These are phyloP conservation scores for Trichonephila clavata DNA, from an alignment of 1,140 invertebrate genomes.

Conservation along the genomic window DNA sequence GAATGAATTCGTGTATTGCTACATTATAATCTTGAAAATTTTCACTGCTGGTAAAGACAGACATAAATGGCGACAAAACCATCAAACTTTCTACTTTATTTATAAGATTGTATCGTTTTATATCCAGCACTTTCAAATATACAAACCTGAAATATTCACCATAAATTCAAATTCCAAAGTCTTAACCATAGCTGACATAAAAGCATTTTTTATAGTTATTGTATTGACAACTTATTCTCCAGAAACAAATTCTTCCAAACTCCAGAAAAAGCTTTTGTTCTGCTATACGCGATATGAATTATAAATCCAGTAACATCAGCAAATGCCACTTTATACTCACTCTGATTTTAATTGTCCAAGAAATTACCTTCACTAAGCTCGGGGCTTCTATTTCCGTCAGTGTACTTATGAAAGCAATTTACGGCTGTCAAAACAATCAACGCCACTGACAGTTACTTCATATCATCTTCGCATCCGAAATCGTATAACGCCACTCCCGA, in stretches of 20 bases:
- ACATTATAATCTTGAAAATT: no score
- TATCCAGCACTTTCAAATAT: no score
- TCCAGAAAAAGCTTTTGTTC: not conserved
- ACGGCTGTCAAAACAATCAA: constrained; percentile 16
- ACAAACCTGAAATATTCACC: no score
- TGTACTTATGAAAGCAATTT: not conserved
- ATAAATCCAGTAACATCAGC: not conserved
- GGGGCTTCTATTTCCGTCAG: not conserved
- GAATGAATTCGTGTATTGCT: no score
- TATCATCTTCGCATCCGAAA: constrained; percentile 21
- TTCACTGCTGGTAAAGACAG: no score
- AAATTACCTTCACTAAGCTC: not conserved
- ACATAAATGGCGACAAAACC: no score
- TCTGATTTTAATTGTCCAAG: not conserved
- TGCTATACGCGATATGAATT: not conserved
- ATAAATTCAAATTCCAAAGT: no score
- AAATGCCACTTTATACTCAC: not conserved
- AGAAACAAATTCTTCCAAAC: not conserved
- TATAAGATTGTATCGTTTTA: no score
- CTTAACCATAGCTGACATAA: no score
- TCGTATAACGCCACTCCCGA: not conserved
- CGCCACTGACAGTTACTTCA: not conserved
- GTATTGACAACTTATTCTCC: not conserved
- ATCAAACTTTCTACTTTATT: no score
- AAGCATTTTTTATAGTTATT: no score